These are phyloP conservation scores for Cordilura impudica DNA, from an alignment of 2,888 invertebrate genomes.

Conservation along the genomic window DNA sequence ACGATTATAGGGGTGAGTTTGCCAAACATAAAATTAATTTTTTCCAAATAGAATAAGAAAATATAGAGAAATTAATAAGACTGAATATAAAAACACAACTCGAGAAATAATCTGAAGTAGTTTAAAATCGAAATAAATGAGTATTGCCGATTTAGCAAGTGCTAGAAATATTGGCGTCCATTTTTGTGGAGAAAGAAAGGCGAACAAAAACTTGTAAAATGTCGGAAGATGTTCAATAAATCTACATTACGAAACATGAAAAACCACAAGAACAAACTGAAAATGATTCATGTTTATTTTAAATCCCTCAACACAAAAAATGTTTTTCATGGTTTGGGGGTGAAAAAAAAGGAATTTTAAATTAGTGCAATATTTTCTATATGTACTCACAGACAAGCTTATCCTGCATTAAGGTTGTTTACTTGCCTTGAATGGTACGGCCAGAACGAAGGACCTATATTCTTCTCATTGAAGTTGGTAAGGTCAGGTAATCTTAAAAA, in stretches of 20 bases:
- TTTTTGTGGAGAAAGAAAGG: neutral
- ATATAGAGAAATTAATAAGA: neutral
- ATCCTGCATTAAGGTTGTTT: slow-evolving; percentile 15
- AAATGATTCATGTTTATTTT: slow-evolving; percentile 32
- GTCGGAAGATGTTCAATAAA: slow-evolving; percentile 9
- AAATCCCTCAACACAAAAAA: neutral
- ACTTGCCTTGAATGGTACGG: neutral
- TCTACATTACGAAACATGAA: slow-evolving; percentile 20
- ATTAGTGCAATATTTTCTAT: slow-evolving; percentile 1
- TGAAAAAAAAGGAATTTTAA: slow-evolving; percentile 3
- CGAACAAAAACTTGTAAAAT: neutral
- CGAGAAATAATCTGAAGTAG: too few species aligned
- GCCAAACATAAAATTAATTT: neutral
- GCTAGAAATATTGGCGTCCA: neutral
- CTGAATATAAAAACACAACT: too few species aligned
- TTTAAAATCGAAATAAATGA: neutral
- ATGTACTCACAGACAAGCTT: neutral
- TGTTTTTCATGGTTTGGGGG: neutral
- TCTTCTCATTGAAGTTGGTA: slow-evolving; percentile 9
- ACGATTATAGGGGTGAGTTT: neutral
- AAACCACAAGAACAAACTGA: neutral
- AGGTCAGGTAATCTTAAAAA: slow-evolving; percentile 22
- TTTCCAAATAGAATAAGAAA: neutral
- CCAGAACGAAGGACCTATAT: neutral
- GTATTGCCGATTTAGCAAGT: neutral